Evolutionary conservation across 2,113 vertebrate species (phyloP).

Genomic region (Anoura caudifer): DNA sequence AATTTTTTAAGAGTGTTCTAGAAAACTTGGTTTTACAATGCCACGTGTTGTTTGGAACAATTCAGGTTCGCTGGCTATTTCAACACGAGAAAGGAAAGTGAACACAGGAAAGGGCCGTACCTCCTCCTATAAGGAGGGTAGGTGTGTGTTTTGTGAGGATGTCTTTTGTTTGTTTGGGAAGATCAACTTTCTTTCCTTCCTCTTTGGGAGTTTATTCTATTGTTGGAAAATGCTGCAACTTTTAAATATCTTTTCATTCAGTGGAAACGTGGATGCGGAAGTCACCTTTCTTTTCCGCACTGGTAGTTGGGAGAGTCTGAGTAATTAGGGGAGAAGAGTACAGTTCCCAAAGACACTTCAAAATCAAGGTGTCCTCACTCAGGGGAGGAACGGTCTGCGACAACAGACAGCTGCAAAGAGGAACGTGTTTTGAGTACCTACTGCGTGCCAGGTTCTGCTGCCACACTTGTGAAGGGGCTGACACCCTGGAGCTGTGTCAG

Average conservation of each 20-base stretch:
- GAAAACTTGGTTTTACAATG: constrained; percentile 19
- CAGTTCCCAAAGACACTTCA: neutral
- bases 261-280: neutral
- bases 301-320: neutral
- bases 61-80: neutral
- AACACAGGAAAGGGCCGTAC: neutral
- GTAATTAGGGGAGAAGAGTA: constrained; percentile 26
- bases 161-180: neutral
- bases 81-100: neutral
- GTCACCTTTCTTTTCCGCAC: neutral
- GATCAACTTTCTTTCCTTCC: neutral
- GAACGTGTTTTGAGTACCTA: neutral
- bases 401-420: neutral
- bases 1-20: neutral
- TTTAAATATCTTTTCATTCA: constrained; percentile 34
- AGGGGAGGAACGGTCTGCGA: neutral
- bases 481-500: neutral
- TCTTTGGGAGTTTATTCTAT: neutral
- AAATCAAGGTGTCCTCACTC: neutral
- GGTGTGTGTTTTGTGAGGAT: neutral
- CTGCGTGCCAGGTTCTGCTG: neutral
- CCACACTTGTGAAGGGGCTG: neutral
- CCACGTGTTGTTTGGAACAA: neutral
- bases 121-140: neutral
- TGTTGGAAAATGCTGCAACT: neutral